Evolutionary conservation across 2,113 vertebrate genomes (phyloP), one percentile per base, ranked within the genome.

Genomic region (Furnarius figulus): DNA sequence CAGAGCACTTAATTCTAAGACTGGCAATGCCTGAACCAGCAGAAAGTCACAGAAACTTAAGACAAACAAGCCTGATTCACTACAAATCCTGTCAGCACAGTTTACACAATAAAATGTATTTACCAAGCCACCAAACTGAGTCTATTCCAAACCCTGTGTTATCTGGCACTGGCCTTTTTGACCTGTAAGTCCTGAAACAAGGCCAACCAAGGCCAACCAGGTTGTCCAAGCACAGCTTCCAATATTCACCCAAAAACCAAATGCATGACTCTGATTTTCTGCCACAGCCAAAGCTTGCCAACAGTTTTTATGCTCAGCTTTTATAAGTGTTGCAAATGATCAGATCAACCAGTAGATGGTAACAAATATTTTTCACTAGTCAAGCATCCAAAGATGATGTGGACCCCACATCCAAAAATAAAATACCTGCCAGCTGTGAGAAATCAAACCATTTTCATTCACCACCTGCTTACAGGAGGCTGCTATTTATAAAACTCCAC

Each of bases 341-440:
- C 63, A 77, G 30, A 53, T 40, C 63, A 70, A 53, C 59, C 65
- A 93, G 90, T 5, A 90, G 84, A 90, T 67, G 50, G 42, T 88
- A 94, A 93, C 50, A 77, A 93, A 86, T 10, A 42, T 23, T 50
- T 84, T 2, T n/a, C 33, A 66, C 42, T 67, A 88, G 40, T 12
- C 47, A 58, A 37, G 55, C 8, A 2, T 44, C 35, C 3, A 1
- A 66, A 92, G 42, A 53, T 39, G 70, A 82, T 24, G 9, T 37
- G 59, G 47, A 81, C 16, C 19, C 0, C 0, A 14, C 44, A 52
- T 21, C 44, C 0, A 0, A 83, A 91, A 90, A 91, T 33, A 25
- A 92, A 86, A 30, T n/a, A 73, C 10, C 53, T 87, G 40, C 40
- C 53, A 89, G 90, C 75, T 91, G 63, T 44, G 52, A 92, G 49